Percentiles rank a stretch among this genome's conserved stretches.
phyloP scores from a whole-genome alignment of 2,797 vertebrate genomes.

The Meriones psammophilus region DNA sequence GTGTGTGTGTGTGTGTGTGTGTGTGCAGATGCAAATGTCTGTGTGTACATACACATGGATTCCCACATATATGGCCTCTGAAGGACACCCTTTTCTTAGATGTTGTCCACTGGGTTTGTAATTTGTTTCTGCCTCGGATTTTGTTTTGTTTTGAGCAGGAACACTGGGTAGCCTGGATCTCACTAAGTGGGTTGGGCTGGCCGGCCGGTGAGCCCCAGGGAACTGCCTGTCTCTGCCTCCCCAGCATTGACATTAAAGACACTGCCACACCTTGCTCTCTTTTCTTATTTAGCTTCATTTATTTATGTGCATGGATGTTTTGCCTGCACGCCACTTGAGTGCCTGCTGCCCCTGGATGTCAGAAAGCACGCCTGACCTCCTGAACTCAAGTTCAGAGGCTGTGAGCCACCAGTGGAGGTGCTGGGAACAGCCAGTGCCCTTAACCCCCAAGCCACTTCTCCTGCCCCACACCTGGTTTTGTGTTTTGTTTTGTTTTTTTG shows the following conservation, averaged over 20 bases:
- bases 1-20: neutral
- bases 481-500: neutral
- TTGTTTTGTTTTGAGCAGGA: neutral
- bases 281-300: neutral
- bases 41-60: neutral
- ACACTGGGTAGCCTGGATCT: neutral
- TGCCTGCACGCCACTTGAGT: neutral
- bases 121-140: neutral
- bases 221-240: neutral
- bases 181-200: neutral
- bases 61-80: neutral
- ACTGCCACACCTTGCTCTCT: neutral
- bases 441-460: neutral
- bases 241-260: neutral
- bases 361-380: neutral
- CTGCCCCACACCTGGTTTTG: neutral
- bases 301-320: neutral
- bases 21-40: neutral
- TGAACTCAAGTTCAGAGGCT: neutral
- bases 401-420: neutral
- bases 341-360: neutral
- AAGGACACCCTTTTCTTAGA: neutral
- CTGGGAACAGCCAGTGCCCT: neutral
- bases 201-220: neutral
- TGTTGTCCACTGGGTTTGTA: neutral